Evolutionary conservation across 2,113 vertebrate genomes (phyloP), one percentile per base, ranked within the genome.

Genomic region (Boleophthalmus pectinirostris): DNA sequence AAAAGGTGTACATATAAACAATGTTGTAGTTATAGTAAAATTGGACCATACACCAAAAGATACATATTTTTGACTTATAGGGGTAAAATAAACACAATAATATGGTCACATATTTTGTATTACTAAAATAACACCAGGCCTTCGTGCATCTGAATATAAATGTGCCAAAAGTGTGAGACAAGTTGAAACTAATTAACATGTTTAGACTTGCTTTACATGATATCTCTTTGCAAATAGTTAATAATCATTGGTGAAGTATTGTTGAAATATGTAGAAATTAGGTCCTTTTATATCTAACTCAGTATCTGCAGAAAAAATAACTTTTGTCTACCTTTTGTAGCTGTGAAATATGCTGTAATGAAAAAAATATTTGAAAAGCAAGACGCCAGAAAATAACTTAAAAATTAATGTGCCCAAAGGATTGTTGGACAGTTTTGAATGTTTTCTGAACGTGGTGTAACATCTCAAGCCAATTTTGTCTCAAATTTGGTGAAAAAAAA

Each of bases 401-500:
- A 58, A 58, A 66, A 69, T 33, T 33, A 70, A n/a, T 38, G 58
- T 72, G 29, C 45, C 70, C 46, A 69, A 66, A 21, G 58, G 64
- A 45, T 3, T 73, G 24, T 67, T 29, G 38, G 47, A 80, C 80
- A 14, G 65, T 58, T 43, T 69, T 78, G 81, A 83, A 69, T 83
- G 73, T 86, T 69, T 66, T 66, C 66, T 65, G 24, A 70, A 15
- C 23, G 6, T 3, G 23, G 11, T 75, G 75, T 38, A 45, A 66
- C 35, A 20, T 78, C 64, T 47, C 68, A 25, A 43, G 68, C 51
- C 73, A 81, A 70, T 57, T 66, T 81, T 77, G 70, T 72, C 73
- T 65, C 77, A 8, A n/a, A 72, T 84, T 46, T 70, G 68, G 79
- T 78, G 38, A 70, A 79, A 61, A 79, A 72, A 74, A 78, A 76